Base-by-base conservation (phyloP, 2,888 invertebrate species). In the Sminthurinus aureus region DNA sequence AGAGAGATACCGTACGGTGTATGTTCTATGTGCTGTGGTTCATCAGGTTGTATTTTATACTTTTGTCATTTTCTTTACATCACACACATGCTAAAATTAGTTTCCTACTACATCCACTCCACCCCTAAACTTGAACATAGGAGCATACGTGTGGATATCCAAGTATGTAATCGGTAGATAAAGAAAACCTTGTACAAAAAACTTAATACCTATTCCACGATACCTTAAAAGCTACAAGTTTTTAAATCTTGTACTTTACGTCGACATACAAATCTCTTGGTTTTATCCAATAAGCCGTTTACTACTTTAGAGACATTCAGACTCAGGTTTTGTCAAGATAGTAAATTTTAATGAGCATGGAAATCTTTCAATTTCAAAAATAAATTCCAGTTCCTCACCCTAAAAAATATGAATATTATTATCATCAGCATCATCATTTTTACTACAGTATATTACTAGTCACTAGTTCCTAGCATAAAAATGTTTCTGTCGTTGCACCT, bases 301-400 rank as follows among this genome's bases (percentile, higher is more conserved):
- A 38, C 38, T 38, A 38, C 38, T 38, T 38, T 38, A 3, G n/a
- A 67, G 67, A 67, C 67, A 67, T 67, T 67, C 67, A 67, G 22
- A 67, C 67, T 22, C n/a, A 20, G 67, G n/a, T 67, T 67, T 67
- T 67, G 67, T 67, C 67, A 67, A 67, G 67, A 67, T 67, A 12
- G 67, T 67, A 67, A 67, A 67, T 67, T 67, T 67, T 67, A 67
- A 67, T 67, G 67, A 67, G 67, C 67, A 67, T 67, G 67, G 38
- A 67, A 67, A 67, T 67, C n/a, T 67, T 67, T 67, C n/a, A 67
- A 67, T 67, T 67, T 67, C 22, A n/a, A 6, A 67, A 67, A 67
- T n/a, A n/a, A 67, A 22, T 67, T 67, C 67, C 67, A 22, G 67
- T 67, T 67, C n/a, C 67, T 22, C 38, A 38, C 38, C 38, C 38